Conservation (phyloP, 1,140 invertebrate species). For the Leucophenga varia region DNA sequence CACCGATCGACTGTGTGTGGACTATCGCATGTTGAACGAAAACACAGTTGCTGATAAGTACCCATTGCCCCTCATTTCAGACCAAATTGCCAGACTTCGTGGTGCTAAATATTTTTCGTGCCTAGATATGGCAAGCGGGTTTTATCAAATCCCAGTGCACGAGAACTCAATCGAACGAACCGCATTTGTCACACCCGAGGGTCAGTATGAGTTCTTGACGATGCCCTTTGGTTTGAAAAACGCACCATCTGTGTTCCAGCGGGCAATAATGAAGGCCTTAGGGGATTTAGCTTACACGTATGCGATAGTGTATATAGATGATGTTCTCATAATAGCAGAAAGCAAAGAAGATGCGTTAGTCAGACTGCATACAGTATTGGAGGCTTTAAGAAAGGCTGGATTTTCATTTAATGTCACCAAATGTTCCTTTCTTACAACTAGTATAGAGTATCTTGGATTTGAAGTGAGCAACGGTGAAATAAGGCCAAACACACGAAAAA, state of each 20-base stretch:
- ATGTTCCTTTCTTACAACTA: constrained; percentile 4
- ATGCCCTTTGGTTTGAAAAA: constrained; percentile 26
- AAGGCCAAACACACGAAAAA: constrained; percentile 4
- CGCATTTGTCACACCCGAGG: constrained; percentile 36
- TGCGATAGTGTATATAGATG: constrained; percentile 1
- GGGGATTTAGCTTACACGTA: not conserved
- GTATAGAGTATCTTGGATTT: not conserved
- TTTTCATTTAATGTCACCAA: constrained; percentile 6
- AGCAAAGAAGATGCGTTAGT: constrained; percentile 3
- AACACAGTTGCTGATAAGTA: constrained; percentile 55
- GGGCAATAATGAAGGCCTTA: constrained; percentile 13
- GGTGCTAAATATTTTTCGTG: constrained; percentile 52
- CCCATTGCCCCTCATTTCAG: constrained; percentile 58
- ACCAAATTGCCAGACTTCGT: no score
- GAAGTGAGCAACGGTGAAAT: constrained; percentile 3
- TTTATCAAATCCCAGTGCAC: constrained; percentile 45
- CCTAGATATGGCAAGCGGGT: constrained; percentile 56
- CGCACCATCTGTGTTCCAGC: constrained; percentile 42
- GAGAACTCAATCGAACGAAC: no score
- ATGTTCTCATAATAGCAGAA: constrained; percentile 3
- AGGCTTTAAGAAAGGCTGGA: constrained; percentile 2
- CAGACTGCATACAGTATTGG: not conserved
- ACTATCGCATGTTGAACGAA: constrained; percentile 57
- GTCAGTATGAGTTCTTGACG: constrained; percentile 28
- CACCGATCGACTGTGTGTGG: constrained; percentile 23